phyloP scores from a whole-genome alignment of 2,797 vertebrate genomes.

The Coilia nasus region DNA sequence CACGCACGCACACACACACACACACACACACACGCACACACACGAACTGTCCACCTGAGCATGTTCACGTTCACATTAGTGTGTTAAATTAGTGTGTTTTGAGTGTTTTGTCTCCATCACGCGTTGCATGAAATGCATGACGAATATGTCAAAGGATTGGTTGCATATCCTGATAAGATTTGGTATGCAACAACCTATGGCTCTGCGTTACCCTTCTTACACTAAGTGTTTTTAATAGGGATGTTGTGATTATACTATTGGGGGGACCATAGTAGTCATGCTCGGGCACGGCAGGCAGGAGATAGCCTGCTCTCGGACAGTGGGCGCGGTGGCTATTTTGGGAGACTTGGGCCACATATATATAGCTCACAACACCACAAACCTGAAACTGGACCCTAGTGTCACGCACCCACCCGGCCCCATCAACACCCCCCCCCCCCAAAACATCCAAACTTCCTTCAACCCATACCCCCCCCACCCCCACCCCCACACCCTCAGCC shows the following conservation, averaged over 20 bases:
- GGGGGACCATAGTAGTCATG: background rate
- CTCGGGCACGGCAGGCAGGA: background rate
- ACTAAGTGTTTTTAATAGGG: too few species aligned
- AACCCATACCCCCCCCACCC: background rate
- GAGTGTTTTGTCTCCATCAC: background rate
- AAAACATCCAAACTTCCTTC: background rate
- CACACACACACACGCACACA: conserved; percentile 26
- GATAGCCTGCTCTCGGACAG: background rate
- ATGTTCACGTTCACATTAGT: background rate
- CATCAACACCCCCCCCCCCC: background rate
- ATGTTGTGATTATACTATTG: too few species aligned
- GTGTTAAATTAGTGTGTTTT: background rate
- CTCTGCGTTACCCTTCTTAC: too few species aligned
- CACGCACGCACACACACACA: background rate
- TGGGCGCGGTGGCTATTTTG: background rate
- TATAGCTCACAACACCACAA: background rate
- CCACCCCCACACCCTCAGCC: background rate
- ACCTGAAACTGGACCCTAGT: background rate
- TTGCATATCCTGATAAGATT: too few species aligned
- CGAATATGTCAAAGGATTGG: too few species aligned
- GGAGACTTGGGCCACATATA: background rate
- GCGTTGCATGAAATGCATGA: too few species aligned
- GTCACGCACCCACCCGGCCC: background rate
- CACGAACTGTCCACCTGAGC: background rate
- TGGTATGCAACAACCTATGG: too few species aligned